Base-by-base conservation (phyloP, 2,113 vertebrate species). In the Setophaga kirtlandii region DNA sequence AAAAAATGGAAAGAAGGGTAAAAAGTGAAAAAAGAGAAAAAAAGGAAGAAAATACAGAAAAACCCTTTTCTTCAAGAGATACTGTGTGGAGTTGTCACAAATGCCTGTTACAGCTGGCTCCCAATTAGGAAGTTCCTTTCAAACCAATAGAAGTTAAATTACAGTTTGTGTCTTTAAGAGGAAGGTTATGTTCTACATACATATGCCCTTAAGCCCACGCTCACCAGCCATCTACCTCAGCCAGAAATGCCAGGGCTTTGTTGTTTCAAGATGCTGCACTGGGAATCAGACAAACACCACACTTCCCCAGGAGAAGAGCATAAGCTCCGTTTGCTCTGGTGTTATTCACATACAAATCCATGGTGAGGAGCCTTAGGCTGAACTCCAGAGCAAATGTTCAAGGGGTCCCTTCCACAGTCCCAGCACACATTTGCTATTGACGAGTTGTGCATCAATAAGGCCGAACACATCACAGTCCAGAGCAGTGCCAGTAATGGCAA, bases 251-350 rank as follows among this genome's bases (percentile, higher is more conserved):
- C 64, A 80, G 50, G 25, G 42, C 21, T 89, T 37, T 81, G 79
- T 2, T 88, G 39, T 42, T 89, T 55, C 55, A 64, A 83, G 55
- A 67, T 39, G 41, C 56, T 63, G 60, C 68, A 18, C 0, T 14
- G 22, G 68, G 35, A 81, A 64, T 64, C 52, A 69, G 37, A 47
- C 37, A 70, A 88, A 59, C 10, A 44, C 21, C 67, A 80, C 31
- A 3, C 14, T 50, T 20, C 15, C 22, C 18, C 39, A 63, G 42
- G 53, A 79, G 56, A 86, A 35, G n/a, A 83, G 19, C 1, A 1
- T 22, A 33, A 74, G 17, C 20, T 76, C 60, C 0, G 0, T 65
- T 91, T 73, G 49, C 30, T 79, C 4, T 1, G 2, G 1, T 44
- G 37, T 42, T 83, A 18, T 41, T 74, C 68, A 46, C 28, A 15